These are phyloP conservation scores for Strix uralensis DNA, from an alignment of 2,113 vertebrate species.

Conservation along the genomic window DNA sequence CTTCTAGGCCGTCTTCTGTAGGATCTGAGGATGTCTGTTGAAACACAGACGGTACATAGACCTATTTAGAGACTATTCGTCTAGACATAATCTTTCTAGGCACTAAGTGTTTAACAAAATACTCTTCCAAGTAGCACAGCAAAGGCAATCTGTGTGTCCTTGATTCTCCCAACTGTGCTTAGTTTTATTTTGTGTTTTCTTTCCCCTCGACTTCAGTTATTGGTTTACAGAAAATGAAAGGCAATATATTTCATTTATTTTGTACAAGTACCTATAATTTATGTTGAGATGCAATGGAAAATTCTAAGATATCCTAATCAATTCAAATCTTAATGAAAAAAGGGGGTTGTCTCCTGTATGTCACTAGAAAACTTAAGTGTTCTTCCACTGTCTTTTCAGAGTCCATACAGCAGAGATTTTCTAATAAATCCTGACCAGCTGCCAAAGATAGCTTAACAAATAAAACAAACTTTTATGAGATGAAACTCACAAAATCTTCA, in stretches of 20 bases:
- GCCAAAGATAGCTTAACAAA: background rate
- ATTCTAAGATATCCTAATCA: background rate
- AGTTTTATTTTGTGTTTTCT: background rate
- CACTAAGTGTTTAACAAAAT: background rate
- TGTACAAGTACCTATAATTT: background rate
- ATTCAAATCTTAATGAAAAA: background rate
- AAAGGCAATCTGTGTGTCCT: background rate
- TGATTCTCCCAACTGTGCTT: background rate
- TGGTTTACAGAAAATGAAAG: background rate
- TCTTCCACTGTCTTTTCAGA: background rate
- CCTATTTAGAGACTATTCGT: background rate
- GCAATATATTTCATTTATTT: background rate
- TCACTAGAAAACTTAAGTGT: background rate
- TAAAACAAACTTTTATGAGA: background rate
- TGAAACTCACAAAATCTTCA: background rate
- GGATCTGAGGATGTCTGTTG: background rate
- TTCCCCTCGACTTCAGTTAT: background rate
- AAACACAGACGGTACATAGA: background rate
- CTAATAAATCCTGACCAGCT: background rate
- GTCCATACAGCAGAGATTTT: background rate
- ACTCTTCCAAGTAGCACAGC: background rate
- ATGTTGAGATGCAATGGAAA: background rate
- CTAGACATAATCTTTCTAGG: background rate
- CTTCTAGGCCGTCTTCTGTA: background rate
- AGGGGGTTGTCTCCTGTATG: background rate